Conservation (phyloP, 2,888 invertebrate species). For the Rugalucina vietnamica region DNA sequence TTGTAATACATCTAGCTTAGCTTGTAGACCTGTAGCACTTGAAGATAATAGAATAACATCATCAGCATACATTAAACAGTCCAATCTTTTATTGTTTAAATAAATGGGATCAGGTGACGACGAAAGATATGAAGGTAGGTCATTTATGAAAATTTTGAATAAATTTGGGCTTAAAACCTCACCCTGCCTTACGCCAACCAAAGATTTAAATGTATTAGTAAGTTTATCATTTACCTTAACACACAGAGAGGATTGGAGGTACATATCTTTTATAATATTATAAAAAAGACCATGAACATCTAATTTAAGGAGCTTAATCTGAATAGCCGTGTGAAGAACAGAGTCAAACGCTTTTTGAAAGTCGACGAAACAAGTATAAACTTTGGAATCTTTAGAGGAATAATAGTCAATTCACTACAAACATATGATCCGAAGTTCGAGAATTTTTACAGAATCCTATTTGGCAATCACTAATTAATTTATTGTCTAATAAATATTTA, state of each 20-base stretch:
- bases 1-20: neutral
- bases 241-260: neutral
- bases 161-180: conserved; percentile 12
- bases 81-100: neutral
- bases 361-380: conserved; percentile 1
- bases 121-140: neutral
- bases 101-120: neutral
- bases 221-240: neutral
- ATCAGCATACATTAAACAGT: conserved; percentile 20
- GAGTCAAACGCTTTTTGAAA: conserved; percentile 21
- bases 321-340: conserved; percentile 5
- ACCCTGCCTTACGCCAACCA: conserved; percentile 12
- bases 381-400: neutral
- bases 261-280: neutral
- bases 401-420: conserved; percentile 4
- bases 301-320: neutral
- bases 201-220: neutral
- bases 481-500: neutral
- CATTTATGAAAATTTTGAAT: conserved; percentile 23
- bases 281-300: neutral
- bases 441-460: neutral
- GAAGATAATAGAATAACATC: conserved; percentile 10
- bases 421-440: neutral
- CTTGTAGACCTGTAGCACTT: neutral
- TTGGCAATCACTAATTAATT: neutral